phyloP scores from a whole-genome alignment of 2,113 vertebrate species.

The Rhadina sibilatrix region DNA sequence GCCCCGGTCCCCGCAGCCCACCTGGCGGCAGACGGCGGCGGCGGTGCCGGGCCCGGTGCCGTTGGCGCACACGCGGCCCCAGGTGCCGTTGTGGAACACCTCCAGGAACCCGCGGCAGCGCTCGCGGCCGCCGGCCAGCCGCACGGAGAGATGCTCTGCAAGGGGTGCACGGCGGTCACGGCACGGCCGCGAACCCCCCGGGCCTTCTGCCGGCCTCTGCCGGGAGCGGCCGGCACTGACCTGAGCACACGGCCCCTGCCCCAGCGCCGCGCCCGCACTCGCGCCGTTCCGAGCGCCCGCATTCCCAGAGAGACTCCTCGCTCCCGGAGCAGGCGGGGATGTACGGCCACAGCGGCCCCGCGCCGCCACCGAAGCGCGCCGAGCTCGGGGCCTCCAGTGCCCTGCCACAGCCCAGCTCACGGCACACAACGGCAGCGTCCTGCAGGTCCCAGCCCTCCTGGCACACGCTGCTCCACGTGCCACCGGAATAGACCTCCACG shows the following conservation, averaged over 20 bases:
- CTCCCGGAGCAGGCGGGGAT: background rate
- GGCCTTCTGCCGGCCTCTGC: rapidly evolving
- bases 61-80: background rate
- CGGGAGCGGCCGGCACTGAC: background rate
- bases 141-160: background rate
- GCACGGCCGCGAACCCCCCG: background rate
- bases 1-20: too few species aligned
- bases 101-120: background rate
- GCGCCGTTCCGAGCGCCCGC: rapidly evolving
- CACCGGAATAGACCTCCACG: background rate
- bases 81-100: background rate
- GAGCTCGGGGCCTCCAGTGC: background rate
- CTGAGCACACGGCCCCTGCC: background rate
- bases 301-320: background rate
- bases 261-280: background rate
- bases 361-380: rapidly evolving
- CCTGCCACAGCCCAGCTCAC: background rate
- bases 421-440: background rate
- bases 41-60: too few species aligned
- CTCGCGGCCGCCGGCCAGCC: background rate
- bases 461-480: background rate
- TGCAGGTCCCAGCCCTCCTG: background rate
- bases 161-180: background rate
- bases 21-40: too few species aligned
- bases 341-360: background rate